Conservation (phyloP, 2,797 vertebrate genomes). For the Carduelis carduelis region DNA sequence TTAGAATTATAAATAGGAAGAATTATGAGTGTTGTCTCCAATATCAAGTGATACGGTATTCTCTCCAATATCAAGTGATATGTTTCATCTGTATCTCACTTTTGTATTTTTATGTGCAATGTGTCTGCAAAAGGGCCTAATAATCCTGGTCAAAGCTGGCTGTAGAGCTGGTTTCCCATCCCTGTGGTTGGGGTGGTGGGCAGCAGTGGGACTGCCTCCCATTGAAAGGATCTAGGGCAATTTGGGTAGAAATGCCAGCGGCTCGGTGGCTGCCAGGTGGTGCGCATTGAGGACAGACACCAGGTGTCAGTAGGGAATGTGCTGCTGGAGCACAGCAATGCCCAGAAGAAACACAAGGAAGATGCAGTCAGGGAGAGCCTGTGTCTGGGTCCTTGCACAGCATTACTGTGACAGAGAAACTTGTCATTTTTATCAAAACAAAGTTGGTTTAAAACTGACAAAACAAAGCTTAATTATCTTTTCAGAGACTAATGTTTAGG, state of each 20-base stretch:
- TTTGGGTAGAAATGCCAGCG: background rate
- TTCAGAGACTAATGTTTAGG: slow-evolving; percentile 70
- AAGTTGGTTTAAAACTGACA: slow-evolving; percentile 67
- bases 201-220: background rate
- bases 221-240: background rate
- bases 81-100: background rate
- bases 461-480: slow-evolving; percentile 65
- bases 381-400: slow-evolving; percentile 34
- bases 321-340: background rate
- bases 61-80: background rate
- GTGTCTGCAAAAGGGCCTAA: background rate
- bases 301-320: background rate
- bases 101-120: background rate
- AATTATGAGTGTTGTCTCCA: background rate
- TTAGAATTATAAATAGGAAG: background rate
- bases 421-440: slow-evolving; percentile 52
- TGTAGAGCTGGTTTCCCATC: background rate
- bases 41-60: background rate
- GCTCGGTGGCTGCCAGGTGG: background rate
- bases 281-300: background rate
- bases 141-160: background rate
- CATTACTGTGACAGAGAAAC: slow-evolving; percentile 15
- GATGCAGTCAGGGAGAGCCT: background rate
- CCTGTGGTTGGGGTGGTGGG: background rate
- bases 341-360: background rate